Percentiles rank a stretch among this genome's conserved stretches.
These are phyloP conservation scores for Lucilia cuprina DNA, from an alignment of 1,140 invertebrate genomes.

Conservation along the genomic window DNA sequence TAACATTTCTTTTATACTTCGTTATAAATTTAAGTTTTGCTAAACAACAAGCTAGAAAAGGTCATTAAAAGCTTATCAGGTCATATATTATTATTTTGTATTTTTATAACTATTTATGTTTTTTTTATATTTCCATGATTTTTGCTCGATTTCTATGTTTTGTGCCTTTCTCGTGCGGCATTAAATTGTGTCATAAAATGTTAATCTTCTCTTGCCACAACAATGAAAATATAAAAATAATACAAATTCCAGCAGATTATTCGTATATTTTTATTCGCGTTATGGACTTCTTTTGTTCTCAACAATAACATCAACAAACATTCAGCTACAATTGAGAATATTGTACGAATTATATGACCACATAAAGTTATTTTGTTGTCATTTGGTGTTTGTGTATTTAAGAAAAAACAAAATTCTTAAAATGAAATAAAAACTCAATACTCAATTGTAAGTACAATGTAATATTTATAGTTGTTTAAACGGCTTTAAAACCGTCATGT, in stretches of 20 bases:
- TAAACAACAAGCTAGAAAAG: no score
- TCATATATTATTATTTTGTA: not conserved
- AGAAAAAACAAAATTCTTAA: no score
- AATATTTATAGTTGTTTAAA: not conserved
- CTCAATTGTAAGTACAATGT: not conserved
- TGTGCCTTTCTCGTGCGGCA: not conserved
- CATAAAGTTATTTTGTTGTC: not conserved
- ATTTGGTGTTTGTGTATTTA: not conserved
- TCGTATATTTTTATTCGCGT: not conserved
- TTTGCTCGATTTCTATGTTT: not conserved
- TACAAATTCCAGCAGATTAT: not conserved
- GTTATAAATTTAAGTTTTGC: no score
- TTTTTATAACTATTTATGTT: no score
- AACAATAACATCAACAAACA: no score
- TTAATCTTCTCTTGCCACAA: not conserved
- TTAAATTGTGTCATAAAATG: not conserved
- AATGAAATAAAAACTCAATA: no score
- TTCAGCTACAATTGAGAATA: no score
- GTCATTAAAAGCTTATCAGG: not conserved
- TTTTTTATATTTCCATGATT: no score
- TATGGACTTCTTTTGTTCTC: no score
- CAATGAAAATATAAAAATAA: not conserved
- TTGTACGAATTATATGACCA: not conserved
- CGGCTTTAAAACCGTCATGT: not conserved
- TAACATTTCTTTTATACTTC: no score